phyloP scores from a whole-genome alignment of 2,888 invertebrate species.

The Barypeithes pellucidus region DNA sequence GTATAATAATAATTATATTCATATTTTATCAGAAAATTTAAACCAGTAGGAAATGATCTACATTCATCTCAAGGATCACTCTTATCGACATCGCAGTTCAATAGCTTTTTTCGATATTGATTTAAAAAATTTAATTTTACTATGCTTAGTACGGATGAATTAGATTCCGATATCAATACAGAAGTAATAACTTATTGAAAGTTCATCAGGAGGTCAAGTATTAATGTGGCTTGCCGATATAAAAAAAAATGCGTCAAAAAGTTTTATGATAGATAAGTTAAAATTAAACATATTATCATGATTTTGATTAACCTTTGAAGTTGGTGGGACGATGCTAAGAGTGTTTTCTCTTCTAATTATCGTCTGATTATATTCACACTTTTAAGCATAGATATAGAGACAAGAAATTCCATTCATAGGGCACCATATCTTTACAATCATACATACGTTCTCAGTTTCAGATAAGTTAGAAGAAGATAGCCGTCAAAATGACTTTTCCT shows the following conservation, averaged over 20 bases:
- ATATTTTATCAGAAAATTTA: conserved; percentile 17
- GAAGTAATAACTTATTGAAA: conserved; percentile 23
- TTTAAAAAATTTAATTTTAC: conserved; percentile 22
- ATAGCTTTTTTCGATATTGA: conserved; percentile 7
- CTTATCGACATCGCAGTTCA: conserved; percentile 16
- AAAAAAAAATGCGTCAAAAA: conserved; percentile 12
- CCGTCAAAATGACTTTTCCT: too few relatives aligned
- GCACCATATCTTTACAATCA: too few relatives aligned
- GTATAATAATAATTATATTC: too few relatives aligned
- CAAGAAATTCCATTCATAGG: too few relatives aligned
- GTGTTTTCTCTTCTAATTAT: too few relatives aligned
- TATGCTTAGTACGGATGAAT: conserved; percentile 29
- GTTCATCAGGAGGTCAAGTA: conserved; percentile 29
- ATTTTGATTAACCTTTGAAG: neutral
- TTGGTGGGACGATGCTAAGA: neutral
- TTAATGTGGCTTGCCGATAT: conserved; percentile 17
- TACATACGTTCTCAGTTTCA: too few relatives aligned
- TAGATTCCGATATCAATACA: conserved; percentile 33
- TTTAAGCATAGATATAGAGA: too few relatives aligned
- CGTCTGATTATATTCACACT: too few relatives aligned
- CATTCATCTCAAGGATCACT: conserved; percentile 28
- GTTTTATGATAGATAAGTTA: neutral
- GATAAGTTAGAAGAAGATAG: too few relatives aligned
- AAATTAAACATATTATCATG: conserved; percentile 4
- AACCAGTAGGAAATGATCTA: conserved; percentile 30